Base-by-base conservation (phyloP, 2,113 vertebrate genomes). In the Marmota monax region DNA sequence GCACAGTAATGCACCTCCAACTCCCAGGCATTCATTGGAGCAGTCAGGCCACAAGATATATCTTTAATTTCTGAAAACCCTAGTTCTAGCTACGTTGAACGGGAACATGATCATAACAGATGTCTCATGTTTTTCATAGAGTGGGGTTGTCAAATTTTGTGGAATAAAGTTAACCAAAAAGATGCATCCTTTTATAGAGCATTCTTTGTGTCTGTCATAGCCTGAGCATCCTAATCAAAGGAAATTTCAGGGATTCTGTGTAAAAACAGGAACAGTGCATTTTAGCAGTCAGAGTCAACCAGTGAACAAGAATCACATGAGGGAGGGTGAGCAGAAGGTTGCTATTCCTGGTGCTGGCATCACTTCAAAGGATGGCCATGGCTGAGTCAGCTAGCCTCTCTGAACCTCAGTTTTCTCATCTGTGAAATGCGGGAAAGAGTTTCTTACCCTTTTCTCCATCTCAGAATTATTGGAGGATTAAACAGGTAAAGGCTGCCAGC, bases 341-440 rank as follows among this genome's bases (percentile, higher is more conserved):
- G 45, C 45, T 82, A 95, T 88, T 97, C 67, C 80, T 90, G 79
- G 56, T 37, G 45, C 6, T 73, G 25, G 29, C 74, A 95, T 74
- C 67, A 65, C 12, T 42, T 72, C 73, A 88, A 58, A 83, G 45
- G 67, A 63, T 94, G 74, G 93, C 51, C 63, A 83, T 94, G 56
- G 69, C 17, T 2, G 34, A 92, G 56, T 27, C 88, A 94, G 42
- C 88, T 76, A 67, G 84, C 22, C 29, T 85, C 61, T 63, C 51
- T 76, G 48, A 96, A 96, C 73, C 77, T 90, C 87, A 76, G 69
- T 97, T 79, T 96, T 84, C 84, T 95, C 92, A 96, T 84, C 95
- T 96, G 88, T 96, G 87, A 92, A 97, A 88, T 67, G 42, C 95
- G 11, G 65, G 39, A 77, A 74, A 95, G 67, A 80, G 34, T 16